Evolutionary conservation across 2,888 invertebrate genomes (phyloP).

Genomic region (Charanyca ferruginea): DNA sequence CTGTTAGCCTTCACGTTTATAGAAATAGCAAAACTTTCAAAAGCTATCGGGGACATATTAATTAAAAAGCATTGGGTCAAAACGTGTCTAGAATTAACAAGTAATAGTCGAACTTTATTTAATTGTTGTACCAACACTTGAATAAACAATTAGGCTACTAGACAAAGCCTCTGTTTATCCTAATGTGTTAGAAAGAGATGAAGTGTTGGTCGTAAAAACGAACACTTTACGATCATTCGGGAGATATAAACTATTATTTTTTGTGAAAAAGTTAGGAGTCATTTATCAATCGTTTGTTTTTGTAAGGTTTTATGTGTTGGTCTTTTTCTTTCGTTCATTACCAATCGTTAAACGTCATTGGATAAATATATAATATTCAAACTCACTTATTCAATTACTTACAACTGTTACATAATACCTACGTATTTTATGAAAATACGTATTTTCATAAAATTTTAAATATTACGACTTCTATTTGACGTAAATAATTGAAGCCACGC

Average conservation of each 20-base stretch:
- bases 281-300: constrained; percentile 21
- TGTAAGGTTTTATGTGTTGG: constrained; percentile 3
- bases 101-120: constrained; percentile 64
- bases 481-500: no score
- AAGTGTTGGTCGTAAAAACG: constrained; percentile 49
- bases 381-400: no score
- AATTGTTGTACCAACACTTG: constrained; percentile 63
- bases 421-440: no score
- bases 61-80: constrained; percentile 64
- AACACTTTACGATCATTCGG: constrained; percentile 50
- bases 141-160: constrained; percentile 57
- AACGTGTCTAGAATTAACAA: constrained; percentile 62
- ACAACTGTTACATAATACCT: no score
- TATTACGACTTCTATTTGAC: no score
- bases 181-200: constrained; percentile 49
- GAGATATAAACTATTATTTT: constrained; percentile 37
- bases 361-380: no score
- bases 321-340: neutral
- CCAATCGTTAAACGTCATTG: neutral
- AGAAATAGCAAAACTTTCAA: constrained; percentile 48
- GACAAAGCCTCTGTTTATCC: constrained; percentile 40
- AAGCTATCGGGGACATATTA: constrained; percentile 56
- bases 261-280: constrained; percentile 4
- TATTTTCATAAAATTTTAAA: no score
- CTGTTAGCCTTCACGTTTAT: constrained; percentile 44